phyloP scores from a whole-genome alignment of 2,797 vertebrate genomes.

The Tapirus indicus region DNA sequence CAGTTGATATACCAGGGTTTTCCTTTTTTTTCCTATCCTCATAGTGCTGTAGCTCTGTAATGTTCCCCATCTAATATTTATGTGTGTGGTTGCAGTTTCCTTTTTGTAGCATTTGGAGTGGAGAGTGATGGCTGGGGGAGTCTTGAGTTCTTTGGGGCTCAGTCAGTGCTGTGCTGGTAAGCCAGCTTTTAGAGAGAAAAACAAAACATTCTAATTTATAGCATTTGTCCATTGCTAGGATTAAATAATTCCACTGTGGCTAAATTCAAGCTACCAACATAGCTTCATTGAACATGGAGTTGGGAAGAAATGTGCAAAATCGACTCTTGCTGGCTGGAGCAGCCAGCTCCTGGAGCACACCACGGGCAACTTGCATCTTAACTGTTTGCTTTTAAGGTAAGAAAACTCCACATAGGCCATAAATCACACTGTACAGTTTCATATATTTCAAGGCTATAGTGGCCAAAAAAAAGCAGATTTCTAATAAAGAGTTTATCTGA shows the following conservation, averaged over 20 bases:
- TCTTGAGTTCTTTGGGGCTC: neutral
- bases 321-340: neutral
- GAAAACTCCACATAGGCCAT: neutral
- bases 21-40: neutral
- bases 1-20: neutral
- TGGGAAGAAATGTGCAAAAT: neutral
- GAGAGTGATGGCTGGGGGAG: neutral
- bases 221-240: neutral
- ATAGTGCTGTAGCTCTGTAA: neutral
- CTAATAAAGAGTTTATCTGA: neutral
- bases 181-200: neutral
- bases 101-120: neutral
- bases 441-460: neutral
- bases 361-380: neutral
- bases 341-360: neutral
- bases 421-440: neutral
- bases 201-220: neutral
- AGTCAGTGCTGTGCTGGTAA: neutral
- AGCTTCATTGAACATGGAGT: neutral
- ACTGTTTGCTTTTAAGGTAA: slow-evolving; percentile 22
- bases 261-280: neutral
- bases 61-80: slow-evolving; percentile 1
- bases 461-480: neutral
- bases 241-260: neutral
- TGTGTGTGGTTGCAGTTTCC: neutral